Conservation (phyloP, 2,113 vertebrate species). For the Coturnix japonica region DNA sequence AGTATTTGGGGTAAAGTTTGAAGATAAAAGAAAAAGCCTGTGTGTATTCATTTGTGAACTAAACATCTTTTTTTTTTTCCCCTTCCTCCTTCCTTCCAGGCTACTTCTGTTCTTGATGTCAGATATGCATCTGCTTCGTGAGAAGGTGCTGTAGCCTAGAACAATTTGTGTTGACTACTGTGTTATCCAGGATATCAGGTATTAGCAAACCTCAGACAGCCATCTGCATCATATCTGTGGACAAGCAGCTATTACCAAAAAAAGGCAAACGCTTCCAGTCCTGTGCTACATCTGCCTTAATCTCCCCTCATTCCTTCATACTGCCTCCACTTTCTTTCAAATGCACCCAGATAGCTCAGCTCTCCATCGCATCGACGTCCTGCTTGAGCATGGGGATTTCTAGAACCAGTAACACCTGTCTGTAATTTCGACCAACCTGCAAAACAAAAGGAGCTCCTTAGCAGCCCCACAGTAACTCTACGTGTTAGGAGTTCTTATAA, state of each 20-base stretch:
- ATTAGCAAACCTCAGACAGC: conserved; percentile 80
- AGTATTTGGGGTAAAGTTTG: not conserved
- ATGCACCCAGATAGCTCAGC: conserved; percentile 69
- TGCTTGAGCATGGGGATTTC: conserved; percentile 45
- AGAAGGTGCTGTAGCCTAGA: conserved; percentile 73
- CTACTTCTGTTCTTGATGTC: conserved; percentile 84
- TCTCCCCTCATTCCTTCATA: conserved; percentile 71
- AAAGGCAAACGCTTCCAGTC: conserved; percentile 79
- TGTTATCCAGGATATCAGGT: conserved; percentile 80
- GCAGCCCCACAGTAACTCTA: conserved; percentile 55
- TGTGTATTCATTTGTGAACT: conserved; percentile 38
- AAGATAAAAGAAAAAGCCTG: not conserved
- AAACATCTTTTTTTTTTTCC: conserved; percentile 35
- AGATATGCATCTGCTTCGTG: conserved; percentile 84
- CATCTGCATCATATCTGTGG: conserved; percentile 83
- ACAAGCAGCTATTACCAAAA: conserved; percentile 89
- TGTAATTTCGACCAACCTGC: conserved; percentile 52
- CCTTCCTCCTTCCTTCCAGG: conserved; percentile 62
- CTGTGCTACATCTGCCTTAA: conserved; percentile 85
- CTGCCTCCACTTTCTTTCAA: conserved; percentile 62
- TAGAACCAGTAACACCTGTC: conserved; percentile 52
- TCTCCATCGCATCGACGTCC: conserved; percentile 46
- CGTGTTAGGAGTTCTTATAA: conserved; percentile 51
- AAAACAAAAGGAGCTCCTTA: conserved; percentile 46
- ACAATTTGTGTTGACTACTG: conserved; percentile 79